A percentile compares a stretch with the other conserved stretches of the same genome.
Conservation (phyloP, 2,888 invertebrate genomes). For the Stictocephala bisonia region DNA sequence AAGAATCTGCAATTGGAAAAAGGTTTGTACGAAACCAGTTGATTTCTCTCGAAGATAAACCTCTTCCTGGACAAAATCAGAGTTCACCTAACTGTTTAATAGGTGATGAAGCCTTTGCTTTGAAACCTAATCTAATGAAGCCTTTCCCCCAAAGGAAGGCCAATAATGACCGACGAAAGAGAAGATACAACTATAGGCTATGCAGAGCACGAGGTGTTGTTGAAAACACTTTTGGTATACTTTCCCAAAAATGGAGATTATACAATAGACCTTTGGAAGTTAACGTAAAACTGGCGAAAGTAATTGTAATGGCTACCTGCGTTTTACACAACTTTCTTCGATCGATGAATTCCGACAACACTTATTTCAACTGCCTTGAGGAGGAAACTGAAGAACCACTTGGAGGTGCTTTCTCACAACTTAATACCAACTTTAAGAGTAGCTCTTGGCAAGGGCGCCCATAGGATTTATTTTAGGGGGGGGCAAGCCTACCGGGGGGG, state of each 20-base stretch:
- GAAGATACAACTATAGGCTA: conserved; percentile 26
- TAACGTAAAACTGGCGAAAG: background rate
- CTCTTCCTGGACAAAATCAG: conserved; percentile 53
- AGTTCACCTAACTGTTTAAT: conserved; percentile 53
- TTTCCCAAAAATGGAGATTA: conserved; percentile 20
- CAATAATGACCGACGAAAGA: conserved; percentile 25
- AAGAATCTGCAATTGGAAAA: conserved; percentile 52
- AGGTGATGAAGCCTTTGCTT: conserved; percentile 58
- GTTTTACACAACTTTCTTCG: conserved; percentile 25
- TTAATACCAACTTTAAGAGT: too few relatives aligned
- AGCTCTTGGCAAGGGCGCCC: too few relatives aligned
- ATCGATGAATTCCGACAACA: conserved; percentile 13
- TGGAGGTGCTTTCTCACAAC: too few relatives aligned
- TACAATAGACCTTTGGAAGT: conserved; percentile 19
- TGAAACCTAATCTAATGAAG: conserved; percentile 55
- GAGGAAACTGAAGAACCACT: too few relatives aligned
- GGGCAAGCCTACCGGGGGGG: too few relatives aligned
- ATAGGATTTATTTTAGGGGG: too few relatives aligned
- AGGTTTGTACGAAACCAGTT: conserved; percentile 51
- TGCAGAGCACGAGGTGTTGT: conserved; percentile 40
- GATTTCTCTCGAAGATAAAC: conserved; percentile 53
- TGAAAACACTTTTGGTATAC: conserved; percentile 38
- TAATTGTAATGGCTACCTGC: conserved; percentile 22
- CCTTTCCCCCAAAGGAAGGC: conserved; percentile 51
- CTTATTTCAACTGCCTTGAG: background rate